Conservation (phyloP, 2,797 vertebrate genomes). For the Carcharodon carcharias region DNA sequence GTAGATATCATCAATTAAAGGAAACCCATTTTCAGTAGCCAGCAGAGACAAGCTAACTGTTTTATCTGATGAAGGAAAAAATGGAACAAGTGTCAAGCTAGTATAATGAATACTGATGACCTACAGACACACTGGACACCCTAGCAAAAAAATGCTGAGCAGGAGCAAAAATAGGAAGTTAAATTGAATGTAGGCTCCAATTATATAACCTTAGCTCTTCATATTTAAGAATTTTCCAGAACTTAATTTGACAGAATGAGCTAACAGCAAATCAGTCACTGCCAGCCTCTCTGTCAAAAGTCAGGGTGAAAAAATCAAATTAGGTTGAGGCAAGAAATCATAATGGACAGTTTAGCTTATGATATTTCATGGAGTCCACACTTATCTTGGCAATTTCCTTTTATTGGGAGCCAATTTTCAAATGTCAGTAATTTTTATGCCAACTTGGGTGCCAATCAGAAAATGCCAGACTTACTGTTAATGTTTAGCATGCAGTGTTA, state of each 20-base stretch:
- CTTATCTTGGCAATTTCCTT: not conserved
- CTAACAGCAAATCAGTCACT: constrained; percentile 48
- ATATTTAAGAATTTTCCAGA: constrained; percentile 59
- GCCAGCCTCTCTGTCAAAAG: not conserved
- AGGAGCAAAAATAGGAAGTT: constrained; percentile 54
- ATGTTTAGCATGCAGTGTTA: not conserved
- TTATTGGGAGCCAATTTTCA: not conserved
- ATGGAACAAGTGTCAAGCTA: constrained; percentile 56
- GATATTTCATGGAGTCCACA: not conserved
- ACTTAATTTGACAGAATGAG: constrained; percentile 55
- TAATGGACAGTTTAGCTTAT: not conserved
- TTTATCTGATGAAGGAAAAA: constrained; percentile 66
- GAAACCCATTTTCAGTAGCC: constrained; percentile 59
- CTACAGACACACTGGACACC: constrained; percentile 52
- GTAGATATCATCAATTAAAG: constrained; percentile 58
- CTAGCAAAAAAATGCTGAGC: constrained; percentile 48
- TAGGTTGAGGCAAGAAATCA: not conserved
- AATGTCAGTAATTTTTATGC: constrained; percentile 14
- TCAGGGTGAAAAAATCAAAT: not conserved
- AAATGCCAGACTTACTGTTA: not conserved
- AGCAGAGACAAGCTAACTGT: constrained; percentile 63
- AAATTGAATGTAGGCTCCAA: constrained; percentile 52
- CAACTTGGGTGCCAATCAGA: not conserved
- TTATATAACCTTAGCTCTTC: constrained; percentile 50
- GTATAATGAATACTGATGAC: constrained; percentile 63